Base-by-base conservation (phyloP, 2,113 vertebrate species). In the Uropsilus gracilis region DNA sequence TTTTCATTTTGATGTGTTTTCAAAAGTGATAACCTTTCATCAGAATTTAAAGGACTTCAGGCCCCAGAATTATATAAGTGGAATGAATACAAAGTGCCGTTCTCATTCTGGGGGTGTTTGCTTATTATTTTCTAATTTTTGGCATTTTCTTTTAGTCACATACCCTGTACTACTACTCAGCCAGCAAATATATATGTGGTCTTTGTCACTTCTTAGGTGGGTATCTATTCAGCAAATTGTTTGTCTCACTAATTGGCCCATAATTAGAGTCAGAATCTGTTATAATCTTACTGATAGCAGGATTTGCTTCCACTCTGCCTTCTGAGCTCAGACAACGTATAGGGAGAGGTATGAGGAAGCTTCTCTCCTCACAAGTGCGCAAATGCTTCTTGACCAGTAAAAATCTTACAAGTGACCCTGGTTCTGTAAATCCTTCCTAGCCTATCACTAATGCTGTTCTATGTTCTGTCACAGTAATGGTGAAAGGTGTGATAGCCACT, bases 171-270 rank as follows among this genome's bases (percentile, higher is more conserved):
- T 71, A 5, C 50, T 17, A 17, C 13, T 90, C 32, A 94, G 24
- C n/a, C 22, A 46, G 17, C 6, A 46, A 5, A 22, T 53, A 76
- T 53, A 76, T 66, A 28, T 55, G 46, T 55, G 30, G 14, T 42
- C 32, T 34, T 42, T 13, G 9, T 57, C 5, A 13, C 73, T 73
- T 95, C 4, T 0, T 61, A 22, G 20, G 28, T 48, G 16, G 30
- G 1, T 73, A 44, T 77, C 76, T 84, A 57, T 91, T 93, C 46
- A 53, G 48, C 24, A 48, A 34, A 76, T 84, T 86, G 75, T 72
- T 71, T 82, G 83, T 93, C 77, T 92, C 39, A 71, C 42, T 76
- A 39, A 50, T 85, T 57, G 22, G 37, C 50, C 48, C 34, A 5
- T 37, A 78, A 78, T 50, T 50, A 46, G 57, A 94, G 39, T 57